Evolutionary conservation across 1,140 invertebrate genomes (phyloP).

Genomic region (Panulirus ornatus): DNA sequence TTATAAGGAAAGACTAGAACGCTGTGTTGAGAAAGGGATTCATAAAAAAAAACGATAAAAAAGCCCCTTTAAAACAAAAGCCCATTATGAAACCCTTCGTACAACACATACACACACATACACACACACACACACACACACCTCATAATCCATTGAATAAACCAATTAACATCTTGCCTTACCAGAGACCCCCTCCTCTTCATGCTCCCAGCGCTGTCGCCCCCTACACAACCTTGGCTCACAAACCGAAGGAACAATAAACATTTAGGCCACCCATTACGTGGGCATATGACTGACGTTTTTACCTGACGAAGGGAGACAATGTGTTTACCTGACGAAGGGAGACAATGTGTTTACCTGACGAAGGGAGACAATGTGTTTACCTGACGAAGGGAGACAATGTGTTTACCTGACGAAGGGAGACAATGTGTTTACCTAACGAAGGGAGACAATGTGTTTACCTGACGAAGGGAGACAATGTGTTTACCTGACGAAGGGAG

Average conservation of each 20-base stretch:
- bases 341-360: background rate
- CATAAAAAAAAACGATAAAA: no score
- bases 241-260: background rate
- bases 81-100: no score
- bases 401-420: background rate
- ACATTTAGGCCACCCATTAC: background rate
- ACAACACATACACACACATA: no score
- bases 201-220: background rate
- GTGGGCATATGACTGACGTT: background rate
- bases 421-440: slow-evolving; percentile 2
- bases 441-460: no score
- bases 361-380: background rate
- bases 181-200: background rate
- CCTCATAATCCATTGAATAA: no score
- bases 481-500: no score
- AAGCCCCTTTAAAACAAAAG: no score
- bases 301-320: background rate
- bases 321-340: background rate
- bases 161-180: no score
- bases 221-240: background rate
- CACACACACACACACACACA: no score
- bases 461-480: background rate
- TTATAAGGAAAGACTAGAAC: no score
- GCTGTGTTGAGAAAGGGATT: no score
- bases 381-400: no score